phyloP scores from a whole-genome alignment of 2,888 invertebrate genomes.

The Nemotelus nigrinus region DNA sequence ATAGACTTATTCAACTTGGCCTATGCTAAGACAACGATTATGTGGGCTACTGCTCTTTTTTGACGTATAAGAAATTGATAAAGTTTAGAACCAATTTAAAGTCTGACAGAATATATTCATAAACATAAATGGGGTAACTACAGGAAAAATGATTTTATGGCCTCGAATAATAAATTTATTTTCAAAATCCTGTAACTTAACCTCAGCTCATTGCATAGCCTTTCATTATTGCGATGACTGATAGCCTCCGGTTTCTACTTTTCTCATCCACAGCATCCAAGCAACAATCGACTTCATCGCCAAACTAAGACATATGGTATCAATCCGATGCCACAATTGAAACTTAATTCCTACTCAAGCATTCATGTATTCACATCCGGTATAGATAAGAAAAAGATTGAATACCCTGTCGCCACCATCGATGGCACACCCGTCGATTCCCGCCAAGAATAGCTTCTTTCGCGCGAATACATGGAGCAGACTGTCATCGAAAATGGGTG shows the following conservation, averaged over 20 bases:
- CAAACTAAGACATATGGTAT: neutral
- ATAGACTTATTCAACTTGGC: no score
- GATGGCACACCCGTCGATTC: slow-evolving; percentile 37
- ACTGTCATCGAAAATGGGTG: slow-evolving; percentile 38
- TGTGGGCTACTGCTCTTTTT: no score
- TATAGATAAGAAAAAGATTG: slow-evolving; percentile 38
- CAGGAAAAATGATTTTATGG: no score
- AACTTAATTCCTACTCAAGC: slow-evolving; percentile 36
- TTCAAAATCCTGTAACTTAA: no score
- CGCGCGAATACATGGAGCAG: neutral
- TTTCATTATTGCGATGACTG: slow-evolving; percentile 21
- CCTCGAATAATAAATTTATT: no score
- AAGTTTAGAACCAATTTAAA: no score
- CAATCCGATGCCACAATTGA: slow-evolving; percentile 32
- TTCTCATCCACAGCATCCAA: neutral
- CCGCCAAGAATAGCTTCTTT: neutral
- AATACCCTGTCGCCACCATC: slow-evolving; percentile 35
- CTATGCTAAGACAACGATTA: no score
- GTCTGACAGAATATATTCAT: no score
- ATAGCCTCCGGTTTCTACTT: slow-evolving; percentile 19
- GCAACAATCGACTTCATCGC: neutral
- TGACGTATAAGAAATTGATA: no score
- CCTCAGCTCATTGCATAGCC: neutral
- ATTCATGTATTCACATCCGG: slow-evolving; percentile 46
- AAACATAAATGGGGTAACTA: no score